These are phyloP conservation scores for Entelurus aequoreus DNA, from an alignment of 2,113 vertebrate genomes.

Conservation along the genomic window DNA sequence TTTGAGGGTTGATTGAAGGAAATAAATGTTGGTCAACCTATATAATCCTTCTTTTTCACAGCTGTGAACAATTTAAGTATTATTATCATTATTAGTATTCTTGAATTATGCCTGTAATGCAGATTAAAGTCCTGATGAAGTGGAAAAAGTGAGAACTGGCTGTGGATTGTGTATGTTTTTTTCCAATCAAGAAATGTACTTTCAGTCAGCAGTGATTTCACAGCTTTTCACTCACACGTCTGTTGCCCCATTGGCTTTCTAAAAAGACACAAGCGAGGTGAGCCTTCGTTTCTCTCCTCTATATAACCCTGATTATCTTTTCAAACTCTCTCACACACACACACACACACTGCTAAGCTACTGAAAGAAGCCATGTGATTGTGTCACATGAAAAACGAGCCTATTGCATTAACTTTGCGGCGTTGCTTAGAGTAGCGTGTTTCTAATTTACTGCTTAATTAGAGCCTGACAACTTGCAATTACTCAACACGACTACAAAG, in stretches of 20 bases:
- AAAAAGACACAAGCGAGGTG: constrained; percentile 14
- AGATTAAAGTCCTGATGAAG: no score
- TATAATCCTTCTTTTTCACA: no score
- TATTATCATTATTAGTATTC: no score
- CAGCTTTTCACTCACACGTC: background rate
- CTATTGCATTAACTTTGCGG: constrained; percentile 33
- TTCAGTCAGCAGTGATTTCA: no score
- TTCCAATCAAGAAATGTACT: no score
- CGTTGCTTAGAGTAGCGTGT: background rate
- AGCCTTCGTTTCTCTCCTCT: constrained; percentile 28
- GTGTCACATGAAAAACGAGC: constrained; percentile 36
- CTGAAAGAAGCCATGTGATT: constrained; percentile 47
- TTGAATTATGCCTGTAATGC: no score
- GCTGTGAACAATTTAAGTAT: no score
- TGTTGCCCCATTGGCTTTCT: background rate
- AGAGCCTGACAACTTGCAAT: background rate
- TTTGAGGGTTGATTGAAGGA: no score
- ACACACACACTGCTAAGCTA: background rate
- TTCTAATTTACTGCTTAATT: constrained; percentile 25
- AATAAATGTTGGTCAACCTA: no score
- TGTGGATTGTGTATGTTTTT: no score
- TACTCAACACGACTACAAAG: background rate
- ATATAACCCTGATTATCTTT: constrained; percentile 51
- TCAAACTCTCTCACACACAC: background rate
- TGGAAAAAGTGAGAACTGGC: no score